These are phyloP conservation scores for Carpatolechia fugitivella DNA, from an alignment of 2,888 invertebrate genomes.

Conservation along the genomic window DNA sequence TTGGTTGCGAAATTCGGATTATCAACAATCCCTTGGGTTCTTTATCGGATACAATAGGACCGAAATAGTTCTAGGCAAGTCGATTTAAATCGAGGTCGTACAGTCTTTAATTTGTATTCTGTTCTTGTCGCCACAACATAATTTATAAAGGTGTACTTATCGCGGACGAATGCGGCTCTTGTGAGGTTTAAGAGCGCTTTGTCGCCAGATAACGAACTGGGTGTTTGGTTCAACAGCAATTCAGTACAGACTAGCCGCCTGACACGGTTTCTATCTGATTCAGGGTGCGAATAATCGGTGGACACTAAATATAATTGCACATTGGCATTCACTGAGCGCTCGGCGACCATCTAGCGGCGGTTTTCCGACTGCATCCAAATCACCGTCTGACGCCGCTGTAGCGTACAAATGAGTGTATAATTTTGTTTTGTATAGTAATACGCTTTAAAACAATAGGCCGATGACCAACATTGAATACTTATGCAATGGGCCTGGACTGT, in stretches of 20 bases:
- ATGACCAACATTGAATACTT: slow-evolving; percentile 36
- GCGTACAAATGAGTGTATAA: slow-evolving; percentile 68
- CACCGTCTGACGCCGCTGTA: slow-evolving; percentile 47
- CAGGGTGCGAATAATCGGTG: slow-evolving; percentile 55
- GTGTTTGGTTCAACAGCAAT: background rate
- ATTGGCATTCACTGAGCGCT: slow-evolving; percentile 59
- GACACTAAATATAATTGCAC: slow-evolving; percentile 63
- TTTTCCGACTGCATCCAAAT: slow-evolving; percentile 65
- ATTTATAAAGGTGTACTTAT: slow-evolving; percentile 33
- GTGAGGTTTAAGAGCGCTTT: slow-evolving; percentile 21
- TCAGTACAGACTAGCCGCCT: slow-evolving; percentile 12
- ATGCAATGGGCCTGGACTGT: background rate
- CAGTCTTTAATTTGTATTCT: slow-evolving; percentile 32
- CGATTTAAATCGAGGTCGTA: slow-evolving; percentile 25
- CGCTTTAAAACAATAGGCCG: slow-evolving; percentile 46
- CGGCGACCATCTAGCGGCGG: slow-evolving; percentile 45
- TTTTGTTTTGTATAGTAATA: slow-evolving; percentile 54
- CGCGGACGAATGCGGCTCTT: slow-evolving; percentile 23
- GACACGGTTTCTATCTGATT: slow-evolving; percentile 59
- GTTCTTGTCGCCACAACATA: slow-evolving; percentile 27
- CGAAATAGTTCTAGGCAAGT: slow-evolving; percentile 24
- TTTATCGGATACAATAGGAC: slow-evolving; percentile 24
- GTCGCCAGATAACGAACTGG: slow-evolving; percentile 20
- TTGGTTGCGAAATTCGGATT: slow-evolving; percentile 19
- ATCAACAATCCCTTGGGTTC: slow-evolving; percentile 20